Percentiles rank a stretch among this genome's conserved stretches.
Evolutionary conservation across 2,888 invertebrate species (phyloP).

Genomic region (Tipula lateralis): DNA sequence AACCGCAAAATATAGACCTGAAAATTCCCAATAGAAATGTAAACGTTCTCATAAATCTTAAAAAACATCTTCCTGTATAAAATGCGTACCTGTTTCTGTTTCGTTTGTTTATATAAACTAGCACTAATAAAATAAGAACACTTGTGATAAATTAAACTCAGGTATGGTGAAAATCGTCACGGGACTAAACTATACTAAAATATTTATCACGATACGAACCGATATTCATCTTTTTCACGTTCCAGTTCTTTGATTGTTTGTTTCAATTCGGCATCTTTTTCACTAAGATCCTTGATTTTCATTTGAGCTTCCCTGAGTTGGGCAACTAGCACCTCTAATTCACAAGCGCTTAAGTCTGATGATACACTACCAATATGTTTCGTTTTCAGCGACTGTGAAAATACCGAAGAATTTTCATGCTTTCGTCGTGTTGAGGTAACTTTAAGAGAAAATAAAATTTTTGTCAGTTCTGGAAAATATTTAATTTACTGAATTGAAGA

Average conservation of each 20-base stretch:
- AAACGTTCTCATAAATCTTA: background rate
- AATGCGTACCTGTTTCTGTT: background rate
- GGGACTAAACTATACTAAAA: background rate
- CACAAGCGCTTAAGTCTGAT: background rate
- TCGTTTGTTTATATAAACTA: background rate
- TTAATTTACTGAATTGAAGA: too few species aligned
- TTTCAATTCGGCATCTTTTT: background rate
- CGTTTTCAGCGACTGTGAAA: background rate
- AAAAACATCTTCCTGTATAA: background rate
- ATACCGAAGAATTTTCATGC: background rate
- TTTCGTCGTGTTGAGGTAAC: background rate
- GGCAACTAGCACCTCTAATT: background rate
- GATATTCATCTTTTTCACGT: background rate
- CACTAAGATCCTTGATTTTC: background rate
- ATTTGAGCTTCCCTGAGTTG: background rate
- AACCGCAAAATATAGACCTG: background rate
- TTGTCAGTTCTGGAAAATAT: too few species aligned
- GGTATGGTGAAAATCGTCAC: background rate
- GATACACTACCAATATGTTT: background rate
- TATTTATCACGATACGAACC: background rate
- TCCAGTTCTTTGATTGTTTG: background rate
- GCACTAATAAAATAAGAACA: background rate
- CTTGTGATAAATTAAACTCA: too few species aligned
- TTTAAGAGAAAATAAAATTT: too few species aligned
- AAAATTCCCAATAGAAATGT: background rate